phyloP scores from a whole-genome alignment of 2,113 vertebrate species.

The Gavia stellata region DNA sequence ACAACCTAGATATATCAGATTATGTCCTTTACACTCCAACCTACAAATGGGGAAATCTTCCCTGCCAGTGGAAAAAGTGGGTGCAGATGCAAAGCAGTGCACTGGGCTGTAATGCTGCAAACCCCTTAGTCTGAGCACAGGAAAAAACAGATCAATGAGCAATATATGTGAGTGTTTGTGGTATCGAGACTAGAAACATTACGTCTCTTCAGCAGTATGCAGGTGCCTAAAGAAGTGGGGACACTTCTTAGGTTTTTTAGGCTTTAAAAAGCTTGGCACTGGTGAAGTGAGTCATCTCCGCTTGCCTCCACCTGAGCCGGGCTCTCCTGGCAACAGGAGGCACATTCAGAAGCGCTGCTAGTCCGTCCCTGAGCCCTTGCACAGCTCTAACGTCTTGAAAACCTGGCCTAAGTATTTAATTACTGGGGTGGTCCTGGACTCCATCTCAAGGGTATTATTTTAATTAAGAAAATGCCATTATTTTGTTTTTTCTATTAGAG shows the following conservation, averaged over 20 bases:
- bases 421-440: fast-evolving
- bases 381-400: not conserved
- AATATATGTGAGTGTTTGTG: not conserved
- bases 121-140: not conserved
- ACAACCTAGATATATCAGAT: fast-evolving
- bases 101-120: not conserved
- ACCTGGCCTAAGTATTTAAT: not conserved
- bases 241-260: not conserved
- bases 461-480: not conserved
- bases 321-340: not conserved
- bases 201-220: not conserved
- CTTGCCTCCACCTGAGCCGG: too few relatives aligned
- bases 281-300: not conserved
- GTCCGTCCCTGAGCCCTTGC: not conserved
- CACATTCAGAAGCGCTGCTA: fast-evolving
- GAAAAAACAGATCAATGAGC: not conserved
- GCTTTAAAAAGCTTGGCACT: not conserved
- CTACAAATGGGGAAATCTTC: not conserved
- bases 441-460: not conserved
- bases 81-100: not conserved
- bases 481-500: not conserved
- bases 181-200: not conserved
- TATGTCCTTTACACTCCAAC: not conserved
- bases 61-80: fast-evolving
- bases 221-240: not conserved